phyloP scores from a whole-genome alignment of 1,140 invertebrate species.

The Anoplophora glabripennis region DNA sequence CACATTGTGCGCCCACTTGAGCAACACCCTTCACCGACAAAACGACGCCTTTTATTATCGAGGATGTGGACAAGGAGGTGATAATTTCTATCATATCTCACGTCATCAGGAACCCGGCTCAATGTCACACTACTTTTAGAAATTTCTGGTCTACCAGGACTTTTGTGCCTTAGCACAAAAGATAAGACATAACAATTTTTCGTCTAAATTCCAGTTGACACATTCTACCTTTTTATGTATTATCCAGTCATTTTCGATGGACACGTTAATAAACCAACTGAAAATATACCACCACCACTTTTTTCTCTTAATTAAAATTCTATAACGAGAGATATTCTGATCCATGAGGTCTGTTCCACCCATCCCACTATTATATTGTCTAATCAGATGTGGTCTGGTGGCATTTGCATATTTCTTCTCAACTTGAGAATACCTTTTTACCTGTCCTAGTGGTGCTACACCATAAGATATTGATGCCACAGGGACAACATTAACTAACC shows the following conservation, averaged over 20 bases:
- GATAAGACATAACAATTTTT: slow-evolving; percentile 2
- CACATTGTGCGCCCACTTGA: slow-evolving; percentile 14
- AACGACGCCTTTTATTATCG: slow-evolving; percentile 22
- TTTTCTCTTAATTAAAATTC: slow-evolving; percentile 45
- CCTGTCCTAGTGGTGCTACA: not conserved
- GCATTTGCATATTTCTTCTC: slow-evolving; percentile 6
- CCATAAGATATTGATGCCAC: slow-evolving; percentile 6
- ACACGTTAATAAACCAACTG: slow-evolving; percentile 37
- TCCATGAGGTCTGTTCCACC: slow-evolving; percentile 41
- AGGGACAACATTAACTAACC: slow-evolving; percentile 1
- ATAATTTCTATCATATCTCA: slow-evolving; percentile 19
- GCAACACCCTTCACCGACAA: slow-evolving; percentile 25
- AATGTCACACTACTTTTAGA: not conserved
- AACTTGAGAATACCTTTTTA: slow-evolving; percentile 5
- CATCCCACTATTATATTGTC: slow-evolving; percentile 46
- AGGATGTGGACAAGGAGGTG: slow-evolving; percentile 14
- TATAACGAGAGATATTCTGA: slow-evolving; percentile 45
- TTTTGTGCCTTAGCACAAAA: not conserved
- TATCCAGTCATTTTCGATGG: slow-evolving; percentile 38
- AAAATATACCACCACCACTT: slow-evolving; percentile 35
- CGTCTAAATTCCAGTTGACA: slow-evolving; percentile 11
- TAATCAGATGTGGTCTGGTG: slow-evolving; percentile 36
- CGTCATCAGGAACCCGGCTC: slow-evolving; percentile 13
- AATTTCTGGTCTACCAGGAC: slow-evolving; percentile 4
- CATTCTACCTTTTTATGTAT: not conserved